A percentile compares a stretch with the other conserved stretches of the same genome.
Conservation (phyloP, 2,113 vertebrate species). For the Leucoraja erinaceus region DNA sequence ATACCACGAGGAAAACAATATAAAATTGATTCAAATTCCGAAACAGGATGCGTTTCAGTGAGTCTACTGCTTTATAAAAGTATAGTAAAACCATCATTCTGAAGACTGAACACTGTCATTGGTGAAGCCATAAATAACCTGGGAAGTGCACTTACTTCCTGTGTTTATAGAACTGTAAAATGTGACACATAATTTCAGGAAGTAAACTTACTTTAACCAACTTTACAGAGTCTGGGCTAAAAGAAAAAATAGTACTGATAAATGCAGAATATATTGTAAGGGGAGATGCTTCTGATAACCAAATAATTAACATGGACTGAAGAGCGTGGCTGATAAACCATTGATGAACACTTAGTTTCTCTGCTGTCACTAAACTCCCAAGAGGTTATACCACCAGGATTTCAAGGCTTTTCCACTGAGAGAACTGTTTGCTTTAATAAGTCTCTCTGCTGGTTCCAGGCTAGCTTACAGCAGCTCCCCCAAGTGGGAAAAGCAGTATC, state of each 20-base stretch:
- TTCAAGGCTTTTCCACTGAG: neutral
- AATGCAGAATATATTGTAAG: neutral
- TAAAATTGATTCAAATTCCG: neutral
- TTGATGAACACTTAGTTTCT: neutral
- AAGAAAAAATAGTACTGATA: neutral
- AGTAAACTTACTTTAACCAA: slow-evolving; percentile 17
- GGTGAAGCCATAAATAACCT: neutral
- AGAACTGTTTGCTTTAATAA: slow-evolving; percentile 8
- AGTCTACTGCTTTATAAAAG: neutral
- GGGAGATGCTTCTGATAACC: too few species aligned
- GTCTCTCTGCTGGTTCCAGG: slow-evolving; percentile 8
- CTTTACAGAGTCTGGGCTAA: neutral
- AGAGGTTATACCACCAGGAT: neutral
- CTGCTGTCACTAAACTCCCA: neutral
- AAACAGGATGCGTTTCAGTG: neutral
- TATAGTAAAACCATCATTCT: neutral
- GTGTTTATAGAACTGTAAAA: neutral
- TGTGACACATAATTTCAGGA: slow-evolving; percentile 7
- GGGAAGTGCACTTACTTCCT: slow-evolving; percentile 14
- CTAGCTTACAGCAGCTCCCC: slow-evolving; percentile 33
- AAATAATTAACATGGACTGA: neutral
- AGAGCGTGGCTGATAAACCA: neutral
- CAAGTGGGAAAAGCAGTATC: slow-evolving; percentile 31
- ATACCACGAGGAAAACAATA: neutral
- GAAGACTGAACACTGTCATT: neutral